phyloP scores from a whole-genome alignment of 2,113 vertebrate species.

The Oenanthe melanoleuca region DNA sequence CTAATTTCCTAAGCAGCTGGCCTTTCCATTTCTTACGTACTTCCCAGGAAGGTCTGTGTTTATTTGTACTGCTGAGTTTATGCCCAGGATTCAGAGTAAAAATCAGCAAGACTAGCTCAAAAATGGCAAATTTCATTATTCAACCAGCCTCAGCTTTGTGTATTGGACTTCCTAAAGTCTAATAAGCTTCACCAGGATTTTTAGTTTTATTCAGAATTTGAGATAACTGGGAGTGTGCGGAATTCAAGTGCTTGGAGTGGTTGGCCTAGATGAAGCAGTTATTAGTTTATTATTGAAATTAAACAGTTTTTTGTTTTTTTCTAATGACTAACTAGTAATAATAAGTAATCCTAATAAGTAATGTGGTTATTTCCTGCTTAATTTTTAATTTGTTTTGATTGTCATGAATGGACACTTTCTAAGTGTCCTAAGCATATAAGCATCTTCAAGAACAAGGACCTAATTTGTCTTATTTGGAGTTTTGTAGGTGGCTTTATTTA shows the following conservation, averaged over 20 bases:
- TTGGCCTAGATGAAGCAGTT: background rate
- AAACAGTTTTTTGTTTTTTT: background rate
- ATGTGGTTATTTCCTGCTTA: background rate
- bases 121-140: background rate
- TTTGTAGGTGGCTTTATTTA: background rate
- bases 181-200: background rate
- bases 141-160: background rate
- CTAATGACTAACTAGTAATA: background rate
- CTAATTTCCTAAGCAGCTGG: background rate
- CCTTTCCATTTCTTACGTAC: background rate
- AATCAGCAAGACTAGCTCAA: background rate
- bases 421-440: background rate
- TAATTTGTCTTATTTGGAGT: background rate
- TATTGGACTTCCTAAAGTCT: background rate
- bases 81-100: background rate
- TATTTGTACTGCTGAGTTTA: background rate
- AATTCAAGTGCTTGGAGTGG: background rate
- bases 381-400: slow-evolving; percentile 10
- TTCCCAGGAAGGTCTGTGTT: background rate
- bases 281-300: background rate
- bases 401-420: background rate
- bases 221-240: background rate
- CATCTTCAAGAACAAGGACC: background rate
- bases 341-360: background rate
- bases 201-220: background rate